Conservation (phyloP, 2,888 invertebrate species). For the Hirtodrosophila confusa region DNA sequence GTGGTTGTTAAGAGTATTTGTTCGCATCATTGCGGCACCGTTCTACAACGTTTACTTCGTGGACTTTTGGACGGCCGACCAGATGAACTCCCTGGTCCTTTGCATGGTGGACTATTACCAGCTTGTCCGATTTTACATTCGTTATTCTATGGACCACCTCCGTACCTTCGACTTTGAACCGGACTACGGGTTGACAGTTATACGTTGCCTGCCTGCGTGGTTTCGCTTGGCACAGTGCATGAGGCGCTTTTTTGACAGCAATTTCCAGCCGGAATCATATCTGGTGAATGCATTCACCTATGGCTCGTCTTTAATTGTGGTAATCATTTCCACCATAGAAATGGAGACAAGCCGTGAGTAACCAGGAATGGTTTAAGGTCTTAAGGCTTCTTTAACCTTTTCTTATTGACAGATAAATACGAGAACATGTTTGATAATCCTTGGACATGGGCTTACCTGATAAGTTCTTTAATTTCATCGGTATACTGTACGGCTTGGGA, state of each 20-base stretch:
- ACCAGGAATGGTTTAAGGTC: too few species aligned
- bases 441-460: slow-evolving; percentile 94
- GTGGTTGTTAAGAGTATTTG: slow-evolving; percentile 92
- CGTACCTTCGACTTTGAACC: slow-evolving; percentile 84
- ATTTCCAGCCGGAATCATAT: slow-evolving; percentile 92
- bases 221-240: slow-evolving; percentile 98
- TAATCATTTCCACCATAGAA: slow-evolving; percentile 89
- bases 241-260: slow-evolving; percentile 95
- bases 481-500: slow-evolving; percentile 98
- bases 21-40: slow-evolving; percentile 92
- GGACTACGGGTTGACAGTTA: slow-evolving; percentile 89
- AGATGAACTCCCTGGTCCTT: slow-evolving; percentile 94
- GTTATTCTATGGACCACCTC: slow-evolving; percentile 18
- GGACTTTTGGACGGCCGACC: slow-evolving; percentile 98
- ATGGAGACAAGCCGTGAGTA: slow-evolving; percentile 75
- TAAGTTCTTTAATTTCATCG: slow-evolving; percentile 91
- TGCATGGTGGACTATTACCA: slow-evolving; percentile 96
- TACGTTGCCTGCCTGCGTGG: slow-evolving; percentile 97
- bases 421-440: slow-evolving; percentile 88
- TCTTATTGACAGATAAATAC: slow-evolving; percentile 85
- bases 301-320: slow-evolving; percentile 95
- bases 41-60: slow-evolving; percentile 96
- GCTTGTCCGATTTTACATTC: slow-evolving; percentile 93
- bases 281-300: slow-evolving; percentile 98
- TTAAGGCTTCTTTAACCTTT: neutral